A percentile compares a stretch with the other conserved stretches of the same genome.
These are phyloP conservation scores for Hippolais icterina DNA, from an alignment of 2,113 vertebrate genomes.

Conservation along the genomic window DNA sequence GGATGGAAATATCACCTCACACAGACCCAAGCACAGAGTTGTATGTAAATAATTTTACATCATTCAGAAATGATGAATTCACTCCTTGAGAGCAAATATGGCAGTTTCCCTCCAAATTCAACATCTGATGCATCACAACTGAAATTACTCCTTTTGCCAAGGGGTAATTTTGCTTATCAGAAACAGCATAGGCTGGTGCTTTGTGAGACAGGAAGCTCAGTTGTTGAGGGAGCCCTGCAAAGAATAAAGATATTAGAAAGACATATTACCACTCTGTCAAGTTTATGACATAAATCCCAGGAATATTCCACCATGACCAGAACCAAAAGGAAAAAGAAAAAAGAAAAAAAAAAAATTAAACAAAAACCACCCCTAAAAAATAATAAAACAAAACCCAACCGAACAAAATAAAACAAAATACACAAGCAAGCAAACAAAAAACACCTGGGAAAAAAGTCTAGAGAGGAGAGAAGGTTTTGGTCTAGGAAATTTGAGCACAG, in stretches of 20 bases:
- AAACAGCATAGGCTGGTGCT: neutral
- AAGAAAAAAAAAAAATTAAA: neutral
- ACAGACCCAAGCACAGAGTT: neutral
- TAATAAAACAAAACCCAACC: neutral
- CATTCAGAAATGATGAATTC: neutral
- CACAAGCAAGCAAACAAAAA: neutral
- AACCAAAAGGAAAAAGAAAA: neutral
- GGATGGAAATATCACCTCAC: neutral
- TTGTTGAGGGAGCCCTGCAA: neutral
- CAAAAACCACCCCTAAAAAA: neutral
- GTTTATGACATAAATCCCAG: neutral
- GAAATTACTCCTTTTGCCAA: neutral
- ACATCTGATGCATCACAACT: neutral
- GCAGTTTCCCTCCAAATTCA: neutral
- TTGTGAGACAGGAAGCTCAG: neutral
- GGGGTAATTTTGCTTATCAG: neutral
- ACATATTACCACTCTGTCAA: neutral
- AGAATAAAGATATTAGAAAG: neutral
- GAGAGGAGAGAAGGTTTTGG: neutral
- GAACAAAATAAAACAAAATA: neutral
- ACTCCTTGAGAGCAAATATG: neutral
- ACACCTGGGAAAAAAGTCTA: neutral
- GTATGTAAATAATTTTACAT: neutral
- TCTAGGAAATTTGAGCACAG: neutral
- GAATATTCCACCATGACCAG: neutral